A percentile compares a stretch with the other conserved stretches of the same genome.
phyloP scores from a whole-genome alignment of 2,888 invertebrate genomes.

The Axea sp. region DNA sequence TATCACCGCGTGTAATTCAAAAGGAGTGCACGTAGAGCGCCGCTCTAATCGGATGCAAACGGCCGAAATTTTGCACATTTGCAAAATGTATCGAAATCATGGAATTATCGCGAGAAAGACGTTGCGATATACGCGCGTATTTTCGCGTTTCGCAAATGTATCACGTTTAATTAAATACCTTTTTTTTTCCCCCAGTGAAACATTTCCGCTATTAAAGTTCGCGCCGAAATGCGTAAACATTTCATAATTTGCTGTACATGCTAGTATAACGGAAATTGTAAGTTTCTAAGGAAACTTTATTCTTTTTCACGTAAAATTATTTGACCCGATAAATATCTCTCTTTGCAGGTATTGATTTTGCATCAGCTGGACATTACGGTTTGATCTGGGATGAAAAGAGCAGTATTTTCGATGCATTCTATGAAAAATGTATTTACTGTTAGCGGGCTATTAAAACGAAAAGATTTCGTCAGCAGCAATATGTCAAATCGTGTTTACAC shows the following conservation, averaged over 20 bases:
- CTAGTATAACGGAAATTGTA: slow-evolving; percentile 10
- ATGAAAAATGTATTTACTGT: slow-evolving; percentile 4
- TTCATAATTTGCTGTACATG: slow-evolving; percentile 36
- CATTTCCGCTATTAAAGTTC: background rate
- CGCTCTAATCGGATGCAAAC: slow-evolving; percentile 51
- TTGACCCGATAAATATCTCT: slow-evolving; percentile 21
- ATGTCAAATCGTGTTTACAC: no score
- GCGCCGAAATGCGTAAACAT: slow-evolving; percentile 10
- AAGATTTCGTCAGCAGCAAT: no score
- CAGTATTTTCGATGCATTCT: slow-evolving; percentile 12
- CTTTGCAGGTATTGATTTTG: slow-evolving; percentile 18
- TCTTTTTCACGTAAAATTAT: slow-evolving; percentile 15
- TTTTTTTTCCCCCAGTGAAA: background rate
- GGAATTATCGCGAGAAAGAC: slow-evolving; percentile 45
- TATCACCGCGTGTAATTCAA: slow-evolving; percentile 56
- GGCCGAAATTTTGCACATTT: slow-evolving; percentile 45
- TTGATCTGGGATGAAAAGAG: slow-evolving; percentile 16
- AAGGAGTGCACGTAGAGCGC: slow-evolving; percentile 29
- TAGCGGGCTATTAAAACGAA: slow-evolving; percentile 3
- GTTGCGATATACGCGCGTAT: slow-evolving; percentile 24
- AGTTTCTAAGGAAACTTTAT: slow-evolving; percentile 1
- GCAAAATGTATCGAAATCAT: slow-evolving; percentile 41
- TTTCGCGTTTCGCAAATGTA: slow-evolving; percentile 30
- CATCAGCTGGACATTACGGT: slow-evolving; percentile 26
- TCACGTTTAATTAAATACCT: slow-evolving; percentile 37